phyloP scores from a whole-genome alignment of 2,797 vertebrate genomes.

The Enteromius afrohamiltoni region DNA sequence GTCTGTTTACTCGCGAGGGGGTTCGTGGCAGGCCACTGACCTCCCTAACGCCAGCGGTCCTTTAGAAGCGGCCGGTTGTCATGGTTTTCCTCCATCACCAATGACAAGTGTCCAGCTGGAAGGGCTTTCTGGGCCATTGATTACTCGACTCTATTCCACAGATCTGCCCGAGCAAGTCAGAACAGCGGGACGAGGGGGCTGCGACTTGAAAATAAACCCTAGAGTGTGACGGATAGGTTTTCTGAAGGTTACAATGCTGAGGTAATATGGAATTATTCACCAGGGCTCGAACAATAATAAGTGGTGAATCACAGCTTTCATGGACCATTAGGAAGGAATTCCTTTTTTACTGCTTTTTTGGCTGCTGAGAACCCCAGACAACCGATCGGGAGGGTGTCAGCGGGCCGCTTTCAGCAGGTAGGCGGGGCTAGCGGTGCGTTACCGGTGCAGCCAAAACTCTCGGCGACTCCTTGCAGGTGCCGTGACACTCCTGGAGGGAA shows the following conservation, averaged over 20 bases:
- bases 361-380: constrained; percentile 62
- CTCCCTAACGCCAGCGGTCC: constrained; percentile 62
- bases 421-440: background rate
- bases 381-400: constrained; percentile 56
- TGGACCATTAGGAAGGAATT: constrained; percentile 71
- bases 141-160: constrained; percentile 32
- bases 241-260: constrained; percentile 58
- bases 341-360: constrained; percentile 62
- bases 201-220: constrained; percentile 26
- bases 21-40: constrained; percentile 69
- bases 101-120: constrained; percentile 69
- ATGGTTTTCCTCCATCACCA: constrained; percentile 63
- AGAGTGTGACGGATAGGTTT: constrained; percentile 58
- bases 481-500: constrained; percentile 32
- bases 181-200: background rate
- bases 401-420: constrained; percentile 47
- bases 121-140: constrained; percentile 56
- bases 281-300: constrained; percentile 66
- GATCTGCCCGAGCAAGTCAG: constrained; percentile 31
- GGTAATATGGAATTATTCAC: constrained; percentile 67
- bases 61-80: constrained; percentile 68
- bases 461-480: constrained; percentile 28
- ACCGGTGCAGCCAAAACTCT: constrained; percentile 41
- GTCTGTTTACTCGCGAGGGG: constrained; percentile 72
- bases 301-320: constrained; percentile 69